Evolutionary conservation across 1,140 invertebrate genomes (phyloP), one percentile per base, ranked within the genome.

Genomic region (Neoseiulus cucumeris): DNA sequence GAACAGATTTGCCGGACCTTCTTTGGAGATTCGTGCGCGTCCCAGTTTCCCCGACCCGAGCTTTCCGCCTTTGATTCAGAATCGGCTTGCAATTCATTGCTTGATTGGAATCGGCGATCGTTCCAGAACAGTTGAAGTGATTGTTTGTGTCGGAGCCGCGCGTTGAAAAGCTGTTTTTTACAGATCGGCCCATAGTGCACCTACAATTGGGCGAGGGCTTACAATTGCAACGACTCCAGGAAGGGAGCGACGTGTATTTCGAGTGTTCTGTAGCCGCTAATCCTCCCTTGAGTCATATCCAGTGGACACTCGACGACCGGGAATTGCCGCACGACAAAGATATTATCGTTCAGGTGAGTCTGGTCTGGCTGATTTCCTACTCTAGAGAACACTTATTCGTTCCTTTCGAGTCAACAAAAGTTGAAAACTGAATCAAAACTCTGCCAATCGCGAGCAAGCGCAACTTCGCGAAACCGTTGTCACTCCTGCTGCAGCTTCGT

Each of bases 231-330:
- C 51, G 51, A 14, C 22, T 59, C 25, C 25, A 17, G 6, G 51
- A 59, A 33, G 51, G 51, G 14, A 59, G 51, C 22, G 51, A 59
- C 9, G 51, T 59, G 12, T 59, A 59, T 25, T 59, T 59, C 22
- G 51, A 59, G 33, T 59, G 51, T 20, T 59, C 22, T 14, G 51
- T 59, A 9, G 25, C 51, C 33, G 51, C 51, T 17, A 59, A 59
- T 33, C 51, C 51, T 17, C 51, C 51, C 4, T 20, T 59, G 25
- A 59, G 33, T 59, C 51, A 59, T 12, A 59, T 59, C 51, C 51
- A 33, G 22, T 59, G 51, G 51, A 59, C 51, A 33, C 51, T 59
- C 51, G 33, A 59, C 51, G 51, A 59, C 22, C 51, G 51, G 51
- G 51, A 59, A 25, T 33, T 59, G 25, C 51, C 51, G 14, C 51